Percentiles rank a stretch among this genome's conserved stretches.
Evolutionary conservation across 2,797 vertebrate genomes (phyloP).

Genomic region (Lindbergichthys nudifrons): DNA sequence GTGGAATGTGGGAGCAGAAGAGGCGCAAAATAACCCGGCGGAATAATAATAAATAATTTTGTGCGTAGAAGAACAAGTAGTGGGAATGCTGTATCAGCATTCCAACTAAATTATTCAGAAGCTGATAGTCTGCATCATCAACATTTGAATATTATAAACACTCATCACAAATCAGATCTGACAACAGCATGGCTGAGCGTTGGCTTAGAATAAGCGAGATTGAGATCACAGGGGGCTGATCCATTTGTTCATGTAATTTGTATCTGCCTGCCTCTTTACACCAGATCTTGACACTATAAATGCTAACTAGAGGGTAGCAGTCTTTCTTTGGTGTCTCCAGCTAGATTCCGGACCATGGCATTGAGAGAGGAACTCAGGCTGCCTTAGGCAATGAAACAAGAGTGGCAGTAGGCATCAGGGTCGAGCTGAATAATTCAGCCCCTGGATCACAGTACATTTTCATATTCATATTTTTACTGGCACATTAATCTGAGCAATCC

Average conservation of each 20-base stretch:
- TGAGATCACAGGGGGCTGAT: constrained; percentile 33
- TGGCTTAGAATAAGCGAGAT: background rate
- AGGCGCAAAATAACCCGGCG: no score
- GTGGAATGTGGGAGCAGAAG: no score
- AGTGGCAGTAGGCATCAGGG: constrained; percentile 76
- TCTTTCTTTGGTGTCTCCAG: constrained; percentile 39
- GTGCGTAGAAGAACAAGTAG: no score
- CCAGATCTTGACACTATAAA: constrained; percentile 18
- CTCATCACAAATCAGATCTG: constrained; percentile 5
- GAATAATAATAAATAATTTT: no score
- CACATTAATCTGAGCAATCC: constrained; percentile 68
- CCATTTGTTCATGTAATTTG: constrained; percentile 5
- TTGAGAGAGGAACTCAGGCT: constrained; percentile 53
- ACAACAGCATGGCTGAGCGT: background rate
- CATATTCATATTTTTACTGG: constrained; percentile 77
- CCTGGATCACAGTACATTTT: constrained; percentile 72
- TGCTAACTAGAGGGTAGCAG: constrained; percentile 24
- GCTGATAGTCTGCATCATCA: background rate
- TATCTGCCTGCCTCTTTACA: constrained; percentile 9
- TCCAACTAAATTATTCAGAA: background rate
- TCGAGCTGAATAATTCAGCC: constrained; percentile 80
- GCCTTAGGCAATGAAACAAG: constrained; percentile 71
- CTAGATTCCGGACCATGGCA: constrained; percentile 44
- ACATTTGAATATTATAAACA: constrained; percentile 2
- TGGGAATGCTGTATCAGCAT: no score